Percentiles rank a stretch among this genome's conserved stretches.
phyloP scores from a whole-genome alignment of 1,140 invertebrate species.

The Magallana angulata region DNA sequence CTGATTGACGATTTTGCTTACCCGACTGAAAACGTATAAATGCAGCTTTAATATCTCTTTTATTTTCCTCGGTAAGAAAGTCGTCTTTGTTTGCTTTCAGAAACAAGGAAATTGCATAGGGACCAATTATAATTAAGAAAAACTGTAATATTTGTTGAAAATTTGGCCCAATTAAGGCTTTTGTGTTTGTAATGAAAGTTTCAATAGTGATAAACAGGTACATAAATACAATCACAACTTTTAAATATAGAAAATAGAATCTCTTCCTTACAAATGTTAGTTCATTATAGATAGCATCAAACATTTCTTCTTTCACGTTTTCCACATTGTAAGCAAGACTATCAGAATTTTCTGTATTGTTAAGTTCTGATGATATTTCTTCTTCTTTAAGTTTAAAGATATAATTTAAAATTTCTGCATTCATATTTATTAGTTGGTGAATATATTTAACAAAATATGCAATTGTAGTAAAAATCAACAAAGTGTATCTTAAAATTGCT shows the following conservation, averaged over 20 bases:
- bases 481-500: neutral
- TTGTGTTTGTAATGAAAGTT: neutral
- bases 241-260: neutral
- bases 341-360: no score
- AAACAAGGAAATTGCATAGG: neutral
- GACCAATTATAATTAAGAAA: neutral
- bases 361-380: no score
- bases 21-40: no score
- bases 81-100: neutral
- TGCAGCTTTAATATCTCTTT: neutral
- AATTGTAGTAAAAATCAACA: neutral
- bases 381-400: neutral
- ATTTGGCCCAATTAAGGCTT: neutral
- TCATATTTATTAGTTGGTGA: neutral
- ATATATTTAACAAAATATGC: neutral
- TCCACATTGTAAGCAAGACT: neutral
- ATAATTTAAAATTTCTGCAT: neutral
- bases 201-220: constrained; percentile 8
- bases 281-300: neutral
- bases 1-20: no score
- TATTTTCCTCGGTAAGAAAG: constrained; percentile 2
- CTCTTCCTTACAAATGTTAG: neutral
- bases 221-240: neutral
- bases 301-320: neutral
- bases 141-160: neutral